A percentile compares a stretch with the other conserved stretches of the same genome.
These are phyloP conservation scores for Drosophila gunungcola DNA, from an alignment of 1,140 invertebrate species.

Conservation along the genomic window DNA sequence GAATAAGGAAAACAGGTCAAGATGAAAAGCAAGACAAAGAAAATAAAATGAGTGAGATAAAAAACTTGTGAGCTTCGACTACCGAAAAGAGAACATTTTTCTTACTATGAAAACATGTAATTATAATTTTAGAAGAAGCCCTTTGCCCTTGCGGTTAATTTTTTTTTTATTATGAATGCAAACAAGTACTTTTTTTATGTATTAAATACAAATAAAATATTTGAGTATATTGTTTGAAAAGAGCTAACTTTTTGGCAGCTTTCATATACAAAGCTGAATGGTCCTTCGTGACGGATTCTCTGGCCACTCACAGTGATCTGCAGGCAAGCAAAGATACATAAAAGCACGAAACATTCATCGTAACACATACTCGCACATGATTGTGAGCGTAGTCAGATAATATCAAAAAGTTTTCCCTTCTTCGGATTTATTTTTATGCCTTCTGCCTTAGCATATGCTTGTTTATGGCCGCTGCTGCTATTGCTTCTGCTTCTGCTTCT, in stretches of 20 bases:
- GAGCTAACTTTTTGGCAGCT: not conserved
- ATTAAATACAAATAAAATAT: too few relatives aligned
- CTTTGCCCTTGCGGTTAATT: not conserved
- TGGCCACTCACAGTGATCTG: conserved; percentile 13
- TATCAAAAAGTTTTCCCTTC: conserved; percentile 65
- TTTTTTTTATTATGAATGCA: too few relatives aligned
- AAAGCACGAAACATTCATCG: conserved; percentile 17
- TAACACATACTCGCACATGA: conserved; percentile 13
- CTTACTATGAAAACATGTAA: not conserved
- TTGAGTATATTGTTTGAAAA: not conserved
- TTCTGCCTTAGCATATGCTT: conserved; percentile 76
- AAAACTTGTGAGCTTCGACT: not conserved
- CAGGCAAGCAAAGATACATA: not conserved
- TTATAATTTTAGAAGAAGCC: not conserved
- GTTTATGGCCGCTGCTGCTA: conserved; percentile 57
- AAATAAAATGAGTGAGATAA: not conserved
- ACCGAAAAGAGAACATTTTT: not conserved
- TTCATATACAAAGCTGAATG: not conserved
- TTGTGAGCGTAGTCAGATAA: conserved; percentile 55
- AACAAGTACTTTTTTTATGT: too few relatives aligned
- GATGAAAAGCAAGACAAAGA: conserved; percentile 22
- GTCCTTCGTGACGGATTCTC: conserved; percentile 14
- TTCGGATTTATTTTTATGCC: conserved; percentile 73
- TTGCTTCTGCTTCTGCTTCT: conserved; percentile 1
- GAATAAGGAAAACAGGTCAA: conserved; percentile 32